Evolutionary conservation across 2,113 vertebrate species (phyloP).

Genomic region (Pantherophis guttatus): DNA sequence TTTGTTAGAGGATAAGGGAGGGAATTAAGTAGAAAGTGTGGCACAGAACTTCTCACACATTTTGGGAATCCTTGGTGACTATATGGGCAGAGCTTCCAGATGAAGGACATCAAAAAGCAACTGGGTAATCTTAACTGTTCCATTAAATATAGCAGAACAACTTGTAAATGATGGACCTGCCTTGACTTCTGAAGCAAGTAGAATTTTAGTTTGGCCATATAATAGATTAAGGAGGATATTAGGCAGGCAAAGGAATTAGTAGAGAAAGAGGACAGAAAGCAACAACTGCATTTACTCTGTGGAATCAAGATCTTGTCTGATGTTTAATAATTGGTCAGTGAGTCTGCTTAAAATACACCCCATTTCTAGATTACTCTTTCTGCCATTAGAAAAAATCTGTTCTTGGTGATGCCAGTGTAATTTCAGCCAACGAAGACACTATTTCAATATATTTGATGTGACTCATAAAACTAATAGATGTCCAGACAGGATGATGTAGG

Average conservation of each 20-base stretch:
- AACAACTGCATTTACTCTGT: neutral
- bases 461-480: neutral
- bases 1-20: neutral
- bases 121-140: neutral
- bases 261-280: neutral
- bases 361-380: neutral
- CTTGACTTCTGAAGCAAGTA: neutral
- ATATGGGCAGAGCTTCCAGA: neutral
- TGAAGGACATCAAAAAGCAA: neutral
- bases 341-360: neutral
- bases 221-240: neutral
- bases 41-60: neutral
- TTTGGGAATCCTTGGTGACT: neutral
- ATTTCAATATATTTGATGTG: neutral
- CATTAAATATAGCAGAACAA: neutral
- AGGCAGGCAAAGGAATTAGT: neutral
- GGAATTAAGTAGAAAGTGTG: neutral
- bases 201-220: neutral
- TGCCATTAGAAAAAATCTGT: neutral
- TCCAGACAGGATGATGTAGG: no score
- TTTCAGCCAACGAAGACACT: neutral
- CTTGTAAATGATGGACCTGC: no score
- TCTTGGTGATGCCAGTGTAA: neutral
- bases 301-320: neutral
- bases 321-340: neutral